phyloP scores from a whole-genome alignment of 2,888 invertebrate species.

The Scotopteryx bipunctaria region DNA sequence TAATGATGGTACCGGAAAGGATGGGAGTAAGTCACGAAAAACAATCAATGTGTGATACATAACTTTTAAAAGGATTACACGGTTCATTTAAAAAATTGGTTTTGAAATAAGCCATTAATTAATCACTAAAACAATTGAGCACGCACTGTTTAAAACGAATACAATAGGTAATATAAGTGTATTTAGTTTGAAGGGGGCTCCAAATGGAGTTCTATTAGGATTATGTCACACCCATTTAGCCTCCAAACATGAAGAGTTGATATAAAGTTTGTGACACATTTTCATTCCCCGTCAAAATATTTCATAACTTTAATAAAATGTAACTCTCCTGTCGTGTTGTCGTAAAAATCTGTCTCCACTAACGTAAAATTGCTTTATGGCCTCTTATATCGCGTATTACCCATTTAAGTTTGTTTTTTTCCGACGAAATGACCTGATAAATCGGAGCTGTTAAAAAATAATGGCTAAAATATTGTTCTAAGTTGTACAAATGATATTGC shows the following conservation, averaged over 20 bases:
- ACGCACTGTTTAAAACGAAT: background rate
- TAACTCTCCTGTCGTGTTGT: constrained; percentile 32
- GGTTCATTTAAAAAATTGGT: background rate
- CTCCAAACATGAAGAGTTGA: constrained; percentile 29
- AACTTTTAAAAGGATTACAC: too few relatives aligned
- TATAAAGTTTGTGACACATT: constrained; percentile 37
- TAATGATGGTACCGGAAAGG: too few relatives aligned
- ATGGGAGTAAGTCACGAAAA: too few relatives aligned
- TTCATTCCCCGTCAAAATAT: constrained; percentile 35
- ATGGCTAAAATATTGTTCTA: constrained; percentile 20
- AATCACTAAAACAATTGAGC: background rate
- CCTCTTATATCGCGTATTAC: constrained; percentile 48
- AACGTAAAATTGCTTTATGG: constrained; percentile 62
- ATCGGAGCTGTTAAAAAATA: constrained; percentile 34
- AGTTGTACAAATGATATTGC: background rate
- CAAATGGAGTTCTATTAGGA: constrained; percentile 36
- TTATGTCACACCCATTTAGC: constrained; percentile 37
- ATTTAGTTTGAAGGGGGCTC: constrained; percentile 12
- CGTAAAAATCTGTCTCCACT: constrained; percentile 60
- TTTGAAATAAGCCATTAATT: background rate
- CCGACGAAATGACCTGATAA: constrained; percentile 36
- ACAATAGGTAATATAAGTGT: constrained; percentile 1
- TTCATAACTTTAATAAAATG: constrained; percentile 39
- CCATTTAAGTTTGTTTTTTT: constrained; percentile 53
- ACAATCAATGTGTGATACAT: too few relatives aligned